A percentile compares a stretch with the other conserved stretches of the same genome.
These are phyloP conservation scores for Glyptemys insculpta DNA, from an alignment of 2,797 vertebrate species.

Conservation along the genomic window DNA sequence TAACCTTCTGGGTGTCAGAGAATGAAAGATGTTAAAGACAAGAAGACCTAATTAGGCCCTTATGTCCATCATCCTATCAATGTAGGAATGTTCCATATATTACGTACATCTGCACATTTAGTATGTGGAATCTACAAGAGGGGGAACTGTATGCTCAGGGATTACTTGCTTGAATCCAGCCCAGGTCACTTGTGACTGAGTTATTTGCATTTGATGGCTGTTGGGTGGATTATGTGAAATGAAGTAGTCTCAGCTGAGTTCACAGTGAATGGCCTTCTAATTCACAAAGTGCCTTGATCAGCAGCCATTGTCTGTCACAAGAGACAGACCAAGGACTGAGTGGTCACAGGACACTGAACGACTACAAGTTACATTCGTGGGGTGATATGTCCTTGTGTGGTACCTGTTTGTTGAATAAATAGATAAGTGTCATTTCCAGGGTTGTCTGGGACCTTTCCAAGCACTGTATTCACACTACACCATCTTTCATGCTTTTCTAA, in stretches of 20 bases:
- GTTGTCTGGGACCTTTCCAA: not conserved
- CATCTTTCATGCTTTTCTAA: rapidly evolving
- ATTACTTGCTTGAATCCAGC: not conserved
- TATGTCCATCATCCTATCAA: not conserved
- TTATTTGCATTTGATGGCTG: not conserved
- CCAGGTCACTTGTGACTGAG: not conserved
- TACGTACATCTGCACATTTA: not conserved
- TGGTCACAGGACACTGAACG: not conserved
- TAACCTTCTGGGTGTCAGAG: not conserved
- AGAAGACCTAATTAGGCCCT: not conserved
- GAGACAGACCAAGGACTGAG: not conserved
- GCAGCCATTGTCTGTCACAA: not conserved
- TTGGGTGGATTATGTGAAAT: not conserved
- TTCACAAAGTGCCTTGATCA: not conserved
- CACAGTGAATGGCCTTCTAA: not conserved
- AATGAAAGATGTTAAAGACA: not conserved
- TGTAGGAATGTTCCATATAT: not conserved
- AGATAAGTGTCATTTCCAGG: not conserved
- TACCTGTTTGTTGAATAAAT: not conserved
- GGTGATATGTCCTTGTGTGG: not conserved
- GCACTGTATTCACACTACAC: rapidly evolving
- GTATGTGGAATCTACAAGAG: not conserved
- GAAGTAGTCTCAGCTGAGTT: not conserved
- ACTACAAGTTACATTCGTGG: not conserved
- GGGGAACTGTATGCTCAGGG: not conserved